Evolutionary conservation across 2,113 vertebrate species (phyloP).

Genomic region (Microtus oregoni): DNA sequence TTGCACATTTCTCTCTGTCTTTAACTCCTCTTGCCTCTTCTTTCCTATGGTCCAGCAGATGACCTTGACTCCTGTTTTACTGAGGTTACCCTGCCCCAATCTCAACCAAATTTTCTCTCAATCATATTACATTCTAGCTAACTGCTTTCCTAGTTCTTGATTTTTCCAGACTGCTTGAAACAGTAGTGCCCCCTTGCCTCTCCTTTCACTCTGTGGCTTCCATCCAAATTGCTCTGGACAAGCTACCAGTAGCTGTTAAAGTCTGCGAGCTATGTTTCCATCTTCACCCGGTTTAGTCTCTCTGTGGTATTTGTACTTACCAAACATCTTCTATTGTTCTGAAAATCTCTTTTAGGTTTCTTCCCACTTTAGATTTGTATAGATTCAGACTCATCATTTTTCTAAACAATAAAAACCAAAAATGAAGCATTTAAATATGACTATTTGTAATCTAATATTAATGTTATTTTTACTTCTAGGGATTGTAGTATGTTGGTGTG

Average conservation of each 20-base stretch:
- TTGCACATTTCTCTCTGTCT: not conserved
- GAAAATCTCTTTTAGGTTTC: constrained; percentile 12
- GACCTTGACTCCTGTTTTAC: not conserved
- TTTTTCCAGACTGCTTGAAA: not conserved
- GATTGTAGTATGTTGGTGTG: not conserved
- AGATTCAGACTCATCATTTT: constrained; percentile 43
- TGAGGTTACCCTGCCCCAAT: not conserved
- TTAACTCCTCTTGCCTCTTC: not conserved
- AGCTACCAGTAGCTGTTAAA: not conserved
- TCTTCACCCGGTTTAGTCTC: not conserved
- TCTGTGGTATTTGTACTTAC: not conserved
- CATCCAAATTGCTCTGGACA: not conserved
- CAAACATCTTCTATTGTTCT: not conserved
- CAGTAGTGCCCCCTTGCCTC: not conserved
- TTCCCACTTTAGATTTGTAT: not conserved
- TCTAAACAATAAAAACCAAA: not conserved
- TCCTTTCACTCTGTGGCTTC: not conserved
- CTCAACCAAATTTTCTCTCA: not conserved
- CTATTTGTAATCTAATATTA: constrained; percentile 47
- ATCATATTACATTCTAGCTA: not conserved
- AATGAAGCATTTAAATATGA: not conserved
- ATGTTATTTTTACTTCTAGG: constrained; percentile 28
- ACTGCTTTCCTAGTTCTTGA: not conserved
- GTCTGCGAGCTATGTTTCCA: not conserved
- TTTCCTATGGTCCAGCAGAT: constrained; percentile 13